Evolutionary conservation across 2,888 invertebrate species (phyloP), one percentile per base, ranked within the genome.

Genomic region (Ephialtes manifestator): DNA sequence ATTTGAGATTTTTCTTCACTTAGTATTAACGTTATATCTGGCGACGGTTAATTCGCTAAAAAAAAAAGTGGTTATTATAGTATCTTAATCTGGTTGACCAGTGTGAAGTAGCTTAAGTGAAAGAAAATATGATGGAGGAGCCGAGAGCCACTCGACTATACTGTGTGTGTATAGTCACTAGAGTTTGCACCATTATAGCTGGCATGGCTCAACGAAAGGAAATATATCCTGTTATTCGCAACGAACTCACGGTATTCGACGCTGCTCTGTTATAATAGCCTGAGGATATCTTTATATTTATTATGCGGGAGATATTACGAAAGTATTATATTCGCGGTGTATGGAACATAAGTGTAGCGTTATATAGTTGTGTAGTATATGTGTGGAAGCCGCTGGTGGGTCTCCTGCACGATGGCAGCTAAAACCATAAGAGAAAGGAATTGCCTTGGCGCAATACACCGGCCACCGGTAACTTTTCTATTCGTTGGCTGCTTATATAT

Each of bases 401-500:
- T 55, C 78, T 60, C 39, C 51, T 43, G 74, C 53, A 46, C 43
- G 65, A 65, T 67, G 55, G 18, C 75, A 71, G 71, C 80, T 84
- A 71, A 83, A 84, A 80, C 76, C 76, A 65, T 39, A 43, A 80
- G 83, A 84, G 83, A 84, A 84, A 84, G 83, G 83, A 76, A 76
- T 84, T 46, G 83, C 83, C 83, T 84, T 84, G 79, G 83, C 76
- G 65, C 46, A 71, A 80, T 71, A 68, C 67, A 63, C 4, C 58
- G 58, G 74, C 58, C 70, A 63, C 74, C 78, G 51, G 28, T 53
- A 53, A 79, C 70, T 75, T 83, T 83, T 79, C 72, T 79, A 70
- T 75, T 35, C 24, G 46, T 70, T 55, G 75, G 63, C 3, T 75
- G 43, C 39, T 75, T 63, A 24, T 15, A 74, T 78, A 78, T 60